Evolutionary conservation across 2,888 invertebrate genomes (phyloP).

Genomic region (Agrypnus murinus): DNA sequence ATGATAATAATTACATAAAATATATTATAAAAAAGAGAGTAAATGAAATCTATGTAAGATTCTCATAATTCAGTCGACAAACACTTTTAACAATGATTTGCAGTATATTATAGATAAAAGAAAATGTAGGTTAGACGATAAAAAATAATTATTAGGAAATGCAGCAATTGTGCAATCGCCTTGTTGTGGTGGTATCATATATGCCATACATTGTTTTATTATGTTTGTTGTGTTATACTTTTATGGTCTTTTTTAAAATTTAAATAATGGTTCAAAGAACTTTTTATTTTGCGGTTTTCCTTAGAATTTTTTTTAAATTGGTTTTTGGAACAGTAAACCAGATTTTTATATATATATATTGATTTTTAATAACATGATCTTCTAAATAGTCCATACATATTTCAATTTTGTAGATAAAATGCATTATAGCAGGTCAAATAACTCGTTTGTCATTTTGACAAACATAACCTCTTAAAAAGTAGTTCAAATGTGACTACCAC

Average conservation of each 20-base stretch:
- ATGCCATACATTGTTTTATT: conserved; percentile 24
- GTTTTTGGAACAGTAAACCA: too few species aligned
- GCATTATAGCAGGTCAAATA: too few species aligned
- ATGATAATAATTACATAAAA: background rate
- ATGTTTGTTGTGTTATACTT: conserved; percentile 23
- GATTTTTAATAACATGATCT: too few species aligned
- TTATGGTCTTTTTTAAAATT: conserved; percentile 27
- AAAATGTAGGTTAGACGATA: conserved; percentile 47
- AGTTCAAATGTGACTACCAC: too few species aligned
- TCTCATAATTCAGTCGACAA: conserved; percentile 28
- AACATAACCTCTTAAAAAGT: too few species aligned
- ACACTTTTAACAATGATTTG: conserved; percentile 40
- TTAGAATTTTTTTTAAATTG: too few species aligned
- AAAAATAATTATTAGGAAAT: conserved; percentile 45
- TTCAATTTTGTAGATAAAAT: too few species aligned
- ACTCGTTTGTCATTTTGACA: too few species aligned
- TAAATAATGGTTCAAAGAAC: conserved; percentile 20
- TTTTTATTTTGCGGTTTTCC: conserved; percentile 8
- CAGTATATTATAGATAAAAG: conserved; percentile 36
- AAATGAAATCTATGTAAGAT: conserved; percentile 21
- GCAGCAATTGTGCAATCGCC: conserved; percentile 38
- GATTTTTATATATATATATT: too few species aligned
- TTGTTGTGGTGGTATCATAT: conserved; percentile 13
- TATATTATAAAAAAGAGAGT: conserved; percentile 17
- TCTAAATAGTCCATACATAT: too few species aligned